phyloP scores from a whole-genome alignment of 1,140 invertebrate species.

The Drosophila arizonae region DNA sequence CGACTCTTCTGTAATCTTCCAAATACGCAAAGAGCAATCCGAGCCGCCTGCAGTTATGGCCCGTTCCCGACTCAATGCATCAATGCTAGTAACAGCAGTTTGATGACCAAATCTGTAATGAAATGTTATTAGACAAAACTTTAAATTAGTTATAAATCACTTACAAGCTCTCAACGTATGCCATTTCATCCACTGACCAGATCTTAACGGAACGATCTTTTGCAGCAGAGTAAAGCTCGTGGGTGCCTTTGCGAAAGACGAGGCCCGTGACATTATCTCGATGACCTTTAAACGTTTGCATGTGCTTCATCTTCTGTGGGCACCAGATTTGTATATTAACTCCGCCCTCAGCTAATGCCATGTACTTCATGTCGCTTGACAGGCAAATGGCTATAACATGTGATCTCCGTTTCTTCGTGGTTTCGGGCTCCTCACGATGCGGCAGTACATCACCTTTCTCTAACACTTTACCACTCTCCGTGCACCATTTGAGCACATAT shows the following conservation, averaged over 20 bases:
- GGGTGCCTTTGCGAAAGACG: constrained; percentile 93
- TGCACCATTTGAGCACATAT: constrained; percentile 92
- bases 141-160: constrained; percentile 43
- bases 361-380: constrained; percentile 92
- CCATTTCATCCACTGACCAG: constrained; percentile 97
- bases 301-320: constrained; percentile 88
- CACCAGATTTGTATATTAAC: constrained; percentile 93
- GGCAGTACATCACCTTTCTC: constrained; percentile 78
- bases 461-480: constrained; percentile 80
- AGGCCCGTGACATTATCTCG: constrained; percentile 90
- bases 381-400: constrained; percentile 89
- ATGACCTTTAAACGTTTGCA: constrained; percentile 93
- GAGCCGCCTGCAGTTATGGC: constrained; percentile 94
- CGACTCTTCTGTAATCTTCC: constrained; percentile 98
- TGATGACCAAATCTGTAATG: constrained; percentile 93
- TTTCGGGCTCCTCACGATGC: constrained; percentile 84
- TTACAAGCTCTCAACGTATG: constrained; percentile 96
- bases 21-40: constrained; percentile 93
- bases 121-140: neutral
- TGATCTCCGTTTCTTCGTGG: constrained; percentile 82
- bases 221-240: constrained; percentile 93
- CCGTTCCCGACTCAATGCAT: constrained; percentile 91
- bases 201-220: constrained; percentile 94
- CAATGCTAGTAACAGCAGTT: constrained; percentile 93
- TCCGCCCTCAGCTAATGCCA: constrained; percentile 91